Percentiles rank a stretch among this genome's conserved stretches.
phyloP scores from a whole-genome alignment of 1,140 invertebrate genomes.

The Mercenaria mercenaria region DNA sequence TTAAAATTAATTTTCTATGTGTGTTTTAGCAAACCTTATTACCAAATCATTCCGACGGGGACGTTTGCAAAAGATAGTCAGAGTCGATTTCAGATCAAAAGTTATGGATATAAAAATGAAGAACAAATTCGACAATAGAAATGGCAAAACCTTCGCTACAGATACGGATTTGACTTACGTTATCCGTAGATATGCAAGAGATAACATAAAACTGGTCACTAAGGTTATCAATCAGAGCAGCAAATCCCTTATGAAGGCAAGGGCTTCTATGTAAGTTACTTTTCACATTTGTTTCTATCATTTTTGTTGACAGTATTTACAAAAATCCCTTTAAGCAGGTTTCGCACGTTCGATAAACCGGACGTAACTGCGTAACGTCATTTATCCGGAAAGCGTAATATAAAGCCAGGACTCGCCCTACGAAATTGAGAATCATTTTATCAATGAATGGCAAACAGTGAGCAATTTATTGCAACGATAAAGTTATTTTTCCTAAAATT shows the following conservation, averaged over 20 bases:
- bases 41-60: neutral
- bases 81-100: conserved; percentile 15
- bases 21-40: conserved; percentile 23
- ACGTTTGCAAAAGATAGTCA: neutral
- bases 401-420: too few relatives aligned
- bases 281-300: too few relatives aligned
- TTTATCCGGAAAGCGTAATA: too few relatives aligned
- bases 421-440: too few relatives aligned
- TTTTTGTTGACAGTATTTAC: too few relatives aligned
- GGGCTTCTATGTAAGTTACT: conserved; percentile 28
- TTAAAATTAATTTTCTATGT: neutral
- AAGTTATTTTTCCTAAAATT: too few relatives aligned
- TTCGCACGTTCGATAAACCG: too few relatives aligned
- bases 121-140: conserved; percentile 19
- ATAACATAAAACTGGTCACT: conserved; percentile 52
- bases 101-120: conserved; percentile 9
- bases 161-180: conserved; percentile 47
- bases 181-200: conserved; percentile 37
- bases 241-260: conserved; percentile 44
- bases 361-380: too few relatives aligned
- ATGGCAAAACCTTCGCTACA: neutral
- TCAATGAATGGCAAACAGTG: too few relatives aligned
- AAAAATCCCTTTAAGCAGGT: too few relatives aligned
- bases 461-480: too few relatives aligned
- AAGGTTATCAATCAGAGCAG: conserved; percentile 50